A percentile compares a stretch with the other conserved stretches of the same genome.
These are phyloP conservation scores for Falco novaeseelandiae DNA, from an alignment of 2,797 vertebrate genomes.

Conservation along the genomic window DNA sequence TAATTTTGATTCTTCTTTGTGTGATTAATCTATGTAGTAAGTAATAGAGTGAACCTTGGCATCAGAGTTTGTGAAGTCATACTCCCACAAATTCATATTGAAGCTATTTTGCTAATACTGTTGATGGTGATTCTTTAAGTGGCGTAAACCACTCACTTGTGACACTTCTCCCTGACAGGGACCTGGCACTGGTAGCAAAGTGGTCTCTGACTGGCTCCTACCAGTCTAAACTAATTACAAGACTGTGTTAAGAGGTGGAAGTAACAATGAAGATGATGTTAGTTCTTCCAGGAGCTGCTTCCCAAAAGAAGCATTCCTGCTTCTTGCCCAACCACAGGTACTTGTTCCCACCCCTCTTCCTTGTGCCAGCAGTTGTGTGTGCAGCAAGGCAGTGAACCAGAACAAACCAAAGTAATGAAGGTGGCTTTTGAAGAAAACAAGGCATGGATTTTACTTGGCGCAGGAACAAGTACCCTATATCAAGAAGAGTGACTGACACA, in stretches of 20 bases:
- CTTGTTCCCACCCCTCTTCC: background rate
- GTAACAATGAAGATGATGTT: background rate
- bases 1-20: too few relatives aligned
- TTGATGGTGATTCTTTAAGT: too few relatives aligned
- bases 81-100: too few relatives aligned
- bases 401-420: background rate
- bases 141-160: too few relatives aligned
- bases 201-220: background rate
- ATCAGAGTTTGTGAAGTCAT: too few relatives aligned
- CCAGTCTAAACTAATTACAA: background rate
- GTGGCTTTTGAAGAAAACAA: background rate
- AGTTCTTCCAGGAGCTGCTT: background rate
- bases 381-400: background rate
- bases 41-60: too few relatives aligned
- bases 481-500: background rate
- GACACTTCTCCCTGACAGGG: background rate
- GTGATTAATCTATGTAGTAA: too few relatives aligned
- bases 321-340: background rate
- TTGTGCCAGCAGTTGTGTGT: background rate
- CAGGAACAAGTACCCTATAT: background rate
- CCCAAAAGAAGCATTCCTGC: background rate
- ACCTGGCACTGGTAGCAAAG: background rate
- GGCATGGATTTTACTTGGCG: background rate
- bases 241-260: background rate
- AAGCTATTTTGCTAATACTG: too few relatives aligned